Base-by-base conservation (phyloP, 2,113 vertebrate species). In the Monopterus albus region DNA sequence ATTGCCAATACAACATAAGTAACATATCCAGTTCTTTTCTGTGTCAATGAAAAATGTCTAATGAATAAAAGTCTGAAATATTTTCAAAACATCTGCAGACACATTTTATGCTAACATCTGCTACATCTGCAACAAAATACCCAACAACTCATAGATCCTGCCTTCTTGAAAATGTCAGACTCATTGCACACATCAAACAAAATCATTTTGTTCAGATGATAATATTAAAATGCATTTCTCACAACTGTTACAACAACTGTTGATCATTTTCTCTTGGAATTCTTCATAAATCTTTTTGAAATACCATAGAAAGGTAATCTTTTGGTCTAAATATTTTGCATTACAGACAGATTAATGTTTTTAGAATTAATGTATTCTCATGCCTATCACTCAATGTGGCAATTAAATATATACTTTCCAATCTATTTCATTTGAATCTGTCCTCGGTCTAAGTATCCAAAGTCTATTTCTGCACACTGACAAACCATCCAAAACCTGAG, bases 161-260 rank as follows among this genome's bases (percentile, higher is more conserved):
- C 83, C 73, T 82, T 82, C 74, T 81, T 82, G 81, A 84, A 74
- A 53, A 83, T 65, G 77, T 76, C 71, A 65, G 62, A 87, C 79
- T 87, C 81, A 86, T 87, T 85, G 78, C 85, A 85, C 87, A 88
- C 82, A 85, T 86, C 73, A 88, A 66, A 79, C 80, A 72, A 42
- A 72, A 86, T 76, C 75, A 87, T 85, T 50, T 59, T 58, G 61
- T 81, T 73, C 17, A 45, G 75, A 82, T 68, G 55, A 73, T 61
- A 23, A 64, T 62, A 73, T 79, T 74, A 83, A 72, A 84, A 79
- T 78, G 45, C 63, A 55, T 81, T 56, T 66, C 36, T 73, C 60
- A 57, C 77, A 83, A 89, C 80, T 84, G 75, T 69, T 64, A 14
- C 18, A 25, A 72, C 78, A 87, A 86, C 84, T 87, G 86, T 83